Percentiles rank a stretch among this genome's conserved stretches.
Conservation (phyloP, 1,140 invertebrate genomes). For the Euborellia annulipes region DNA sequence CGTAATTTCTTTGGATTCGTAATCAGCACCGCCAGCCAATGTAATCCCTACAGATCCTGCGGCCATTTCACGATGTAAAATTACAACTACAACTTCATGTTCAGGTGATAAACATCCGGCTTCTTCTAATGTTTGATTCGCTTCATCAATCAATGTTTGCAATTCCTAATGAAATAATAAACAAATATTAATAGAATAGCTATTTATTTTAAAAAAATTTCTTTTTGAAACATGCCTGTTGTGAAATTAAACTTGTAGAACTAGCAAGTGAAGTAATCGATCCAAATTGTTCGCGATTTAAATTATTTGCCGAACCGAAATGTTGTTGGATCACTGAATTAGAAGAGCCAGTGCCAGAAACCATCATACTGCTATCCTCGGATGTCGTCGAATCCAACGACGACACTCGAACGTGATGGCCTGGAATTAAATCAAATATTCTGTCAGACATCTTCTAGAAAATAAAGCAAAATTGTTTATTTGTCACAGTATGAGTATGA, state of each 20-base stretch:
- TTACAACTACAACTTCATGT: slow-evolving; percentile 40
- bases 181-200: slow-evolving; percentile 3
- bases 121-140: slow-evolving; percentile 40
- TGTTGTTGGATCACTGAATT: slow-evolving; percentile 14
- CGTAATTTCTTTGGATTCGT: slow-evolving; percentile 80
- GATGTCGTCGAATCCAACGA: slow-evolving; percentile 32
- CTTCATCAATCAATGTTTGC: slow-evolving; percentile 44
- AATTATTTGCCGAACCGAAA: slow-evolving; percentile 27
- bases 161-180: slow-evolving; percentile 30
- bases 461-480: too few relatives aligned
- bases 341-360: slow-evolving; percentile 16
- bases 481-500: too few relatives aligned
- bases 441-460: too few relatives aligned
- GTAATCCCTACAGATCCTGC: slow-evolving; percentile 71
- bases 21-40: slow-evolving; percentile 71
- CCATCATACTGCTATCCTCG: slow-evolving; percentile 27
- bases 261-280: slow-evolving; percentile 44
- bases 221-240: slow-evolving; percentile 28
- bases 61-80: slow-evolving; percentile 41
- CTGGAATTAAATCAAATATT: too few relatives aligned
- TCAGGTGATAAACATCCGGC: slow-evolving; percentile 23
- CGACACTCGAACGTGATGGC: slow-evolving; percentile 28
- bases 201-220: not conserved
- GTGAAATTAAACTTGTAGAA: slow-evolving; percentile 43
- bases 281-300: slow-evolving; percentile 36